Percentiles rank a stretch among this genome's conserved stretches.
Evolutionary conservation across 37 sponge, comb jelly and placozoan genomes (phyloP).

Genomic region (Amphimedon queenslandica): DNA sequence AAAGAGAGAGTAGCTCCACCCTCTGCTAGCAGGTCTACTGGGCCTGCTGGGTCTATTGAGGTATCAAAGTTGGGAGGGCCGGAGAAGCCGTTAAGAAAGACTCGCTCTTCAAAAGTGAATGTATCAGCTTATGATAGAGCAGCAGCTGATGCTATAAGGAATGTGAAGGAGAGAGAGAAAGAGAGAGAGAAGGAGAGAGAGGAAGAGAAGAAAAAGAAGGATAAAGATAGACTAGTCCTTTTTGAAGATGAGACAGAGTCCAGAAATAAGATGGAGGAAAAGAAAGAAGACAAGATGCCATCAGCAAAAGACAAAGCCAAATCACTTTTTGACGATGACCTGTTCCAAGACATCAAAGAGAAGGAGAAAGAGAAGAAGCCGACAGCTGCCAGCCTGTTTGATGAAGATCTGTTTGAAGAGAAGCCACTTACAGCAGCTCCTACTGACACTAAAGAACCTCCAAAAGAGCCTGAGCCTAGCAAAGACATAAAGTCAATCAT

Average conservation of each 20-base stretch:
- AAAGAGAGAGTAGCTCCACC: background rate
- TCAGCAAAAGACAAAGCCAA: background rate
- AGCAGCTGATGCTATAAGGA: background rate
- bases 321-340: background rate
- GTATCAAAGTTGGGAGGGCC: no score
- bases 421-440: background rate
- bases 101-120: background rate
- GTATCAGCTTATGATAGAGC: background rate
- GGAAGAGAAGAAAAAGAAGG: slow-evolving; percentile 14
- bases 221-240: background rate
- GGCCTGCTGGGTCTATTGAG: no score
- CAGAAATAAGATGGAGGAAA: background rate
- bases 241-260: slow-evolving; percentile 3
- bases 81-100: background rate
- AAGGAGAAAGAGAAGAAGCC: background rate
- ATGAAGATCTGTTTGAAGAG: slow-evolving; percentile 30
- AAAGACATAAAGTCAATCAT: background rate
- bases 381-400: slow-evolving; percentile 24
- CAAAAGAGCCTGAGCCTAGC: background rate
- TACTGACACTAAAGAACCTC: background rate
- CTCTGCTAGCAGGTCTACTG: background rate
- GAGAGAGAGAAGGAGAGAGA: slow-evolving; percentile 12
- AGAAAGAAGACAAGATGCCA: background rate
- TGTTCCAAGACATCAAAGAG: slow-evolving; percentile 13
- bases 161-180: slow-evolving; percentile 9